Evolutionary conservation across 2,888 invertebrate genomes (phyloP), one percentile per base, ranked within the genome.

Genomic region (Drosophila fulvimacula): DNA sequence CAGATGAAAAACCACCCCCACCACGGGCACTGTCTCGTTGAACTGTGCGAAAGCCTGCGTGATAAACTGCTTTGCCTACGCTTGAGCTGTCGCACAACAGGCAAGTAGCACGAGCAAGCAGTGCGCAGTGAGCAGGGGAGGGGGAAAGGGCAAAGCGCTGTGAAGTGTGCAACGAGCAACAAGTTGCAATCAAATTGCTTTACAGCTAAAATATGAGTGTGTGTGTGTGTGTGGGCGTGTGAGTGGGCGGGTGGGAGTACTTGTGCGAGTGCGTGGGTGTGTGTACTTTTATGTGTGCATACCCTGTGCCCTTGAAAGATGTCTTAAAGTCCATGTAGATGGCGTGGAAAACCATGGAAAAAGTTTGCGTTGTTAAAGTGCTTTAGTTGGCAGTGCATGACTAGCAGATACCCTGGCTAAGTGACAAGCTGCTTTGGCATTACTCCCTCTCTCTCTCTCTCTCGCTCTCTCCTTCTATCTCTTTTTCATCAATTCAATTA

Each of bases 51-150:
- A 64, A 41, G 21, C 53, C 39, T 30, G 21, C 42, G 30, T 44
- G 27, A 1, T 13, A 9, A 49, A 78, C 75, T 77, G 75, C 75
- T 73, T 76, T 58, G 57, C 57, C 75, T 67, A 77, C 73, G 2
- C 27, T 10, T 34, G 13, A 17, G 24, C 36, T n/a, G 30, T 3
- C 30, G n/a, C n/a, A 34, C 32, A 11, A 19, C 13, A 17, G n/a
- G n/a, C 51, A 27, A 27, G 27, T 13, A 17, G 15, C 24, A 5
- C 3, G 21, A 13, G 42, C 55, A 56, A 32, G 34, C 42, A 56
- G 56, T 34, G 42, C 34, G 15, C 9, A 15, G 41, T 24, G 24
- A 10, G n/a, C 21, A 4, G 30, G 10, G 11, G 2, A 5, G 7
- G 38, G 7, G n/a, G 13, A 1, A n/a, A n/a, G n/a, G 9, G 9